A percentile compares a stretch with the other conserved stretches of the same genome.
Conservation (phyloP, 1,140 invertebrate species). For the Vanessa tameamea region DNA sequence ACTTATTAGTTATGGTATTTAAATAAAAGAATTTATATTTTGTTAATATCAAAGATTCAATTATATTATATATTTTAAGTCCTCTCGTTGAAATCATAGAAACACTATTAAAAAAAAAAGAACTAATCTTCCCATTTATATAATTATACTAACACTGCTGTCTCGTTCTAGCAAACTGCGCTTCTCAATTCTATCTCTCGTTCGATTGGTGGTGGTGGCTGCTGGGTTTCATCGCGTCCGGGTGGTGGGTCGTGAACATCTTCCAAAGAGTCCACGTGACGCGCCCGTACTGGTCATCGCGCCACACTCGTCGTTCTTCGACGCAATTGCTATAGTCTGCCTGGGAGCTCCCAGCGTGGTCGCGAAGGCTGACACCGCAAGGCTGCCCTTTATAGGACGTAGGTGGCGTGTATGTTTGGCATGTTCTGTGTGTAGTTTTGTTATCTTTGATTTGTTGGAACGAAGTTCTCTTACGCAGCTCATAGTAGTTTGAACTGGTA, state of each 20-base stretch:
- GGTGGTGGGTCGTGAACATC: slow-evolving; percentile 54
- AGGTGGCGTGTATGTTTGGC: slow-evolving; percentile 61
- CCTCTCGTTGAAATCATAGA: too few species aligned
- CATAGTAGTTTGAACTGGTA: not conserved
- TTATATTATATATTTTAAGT: too few species aligned
- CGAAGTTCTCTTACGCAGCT: too few species aligned
- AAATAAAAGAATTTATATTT: too few species aligned
- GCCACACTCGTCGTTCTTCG: slow-evolving; percentile 95
- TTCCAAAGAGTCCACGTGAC: slow-evolving; percentile 77
- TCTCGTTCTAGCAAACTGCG: slow-evolving; percentile 80
- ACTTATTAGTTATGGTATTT: too few species aligned
- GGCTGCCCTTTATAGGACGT: slow-evolving; percentile 94
- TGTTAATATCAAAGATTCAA: too few species aligned
- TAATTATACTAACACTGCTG: slow-evolving; percentile 9
- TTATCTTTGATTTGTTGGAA: slow-evolving; percentile 7
- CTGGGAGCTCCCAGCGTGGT: slow-evolving; percentile 93
- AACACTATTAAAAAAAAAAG: too few species aligned
- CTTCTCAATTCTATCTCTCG: slow-evolving; percentile 81
- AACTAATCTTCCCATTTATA: not conserved
- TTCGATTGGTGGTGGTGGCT: slow-evolving; percentile 88
- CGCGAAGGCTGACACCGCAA: slow-evolving; percentile 89
- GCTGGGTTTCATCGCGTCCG: slow-evolving; percentile 87
- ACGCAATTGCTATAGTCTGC: slow-evolving; percentile 90
- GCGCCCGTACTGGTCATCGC: slow-evolving; percentile 93
- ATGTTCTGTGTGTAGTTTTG: slow-evolving; percentile 30